Evolutionary conservation across 1,140 invertebrate species (phyloP).

Genomic region (Medauroidea extradentata): DNA sequence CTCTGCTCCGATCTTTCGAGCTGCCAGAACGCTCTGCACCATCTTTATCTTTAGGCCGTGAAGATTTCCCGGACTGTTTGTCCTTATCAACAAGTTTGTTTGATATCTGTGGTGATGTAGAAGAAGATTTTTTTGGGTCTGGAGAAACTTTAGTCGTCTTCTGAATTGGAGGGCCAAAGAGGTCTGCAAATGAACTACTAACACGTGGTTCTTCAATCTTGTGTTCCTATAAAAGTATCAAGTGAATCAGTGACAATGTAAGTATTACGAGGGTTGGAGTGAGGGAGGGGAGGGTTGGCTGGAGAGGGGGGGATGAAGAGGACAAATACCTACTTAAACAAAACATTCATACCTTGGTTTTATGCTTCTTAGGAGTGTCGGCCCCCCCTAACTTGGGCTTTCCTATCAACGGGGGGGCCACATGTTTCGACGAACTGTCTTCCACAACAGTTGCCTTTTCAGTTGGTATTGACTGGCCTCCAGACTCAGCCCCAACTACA

Average conservation of each 20-base stretch:
- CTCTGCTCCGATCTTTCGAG: conserved; percentile 37
- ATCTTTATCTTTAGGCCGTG: conserved; percentile 12
- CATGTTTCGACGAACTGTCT: not conserved
- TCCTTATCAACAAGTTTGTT: conserved; percentile 30
- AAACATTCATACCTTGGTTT: conserved; percentile 49
- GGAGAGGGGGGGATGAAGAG: too few species aligned
- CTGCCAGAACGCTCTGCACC: not conserved
- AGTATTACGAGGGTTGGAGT: too few species aligned
- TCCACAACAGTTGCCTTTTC: conserved; percentile 11
- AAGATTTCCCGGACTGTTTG: too few species aligned
- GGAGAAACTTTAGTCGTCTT: conserved; percentile 57
- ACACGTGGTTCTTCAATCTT: conserved; percentile 7
- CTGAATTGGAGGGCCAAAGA: conserved; percentile 78
- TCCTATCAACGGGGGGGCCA: conserved; percentile 48
- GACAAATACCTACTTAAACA: too few species aligned
- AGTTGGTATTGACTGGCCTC: not conserved
- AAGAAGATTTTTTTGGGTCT: conserved; percentile 49
- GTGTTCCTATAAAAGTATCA: conserved; percentile 4
- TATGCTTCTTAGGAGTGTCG: conserved; percentile 57
- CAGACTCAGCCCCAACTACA: conserved; percentile 14
- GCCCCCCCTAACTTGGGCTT: conserved; percentile 62
- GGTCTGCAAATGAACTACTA: conserved; percentile 61
- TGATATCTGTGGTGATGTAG: conserved; percentile 20
- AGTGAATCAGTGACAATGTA: not conserved
- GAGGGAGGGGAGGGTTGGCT: too few species aligned